Conservation (phyloP, 2,888 invertebrate species). For the Pyralis farinalis region DNA sequence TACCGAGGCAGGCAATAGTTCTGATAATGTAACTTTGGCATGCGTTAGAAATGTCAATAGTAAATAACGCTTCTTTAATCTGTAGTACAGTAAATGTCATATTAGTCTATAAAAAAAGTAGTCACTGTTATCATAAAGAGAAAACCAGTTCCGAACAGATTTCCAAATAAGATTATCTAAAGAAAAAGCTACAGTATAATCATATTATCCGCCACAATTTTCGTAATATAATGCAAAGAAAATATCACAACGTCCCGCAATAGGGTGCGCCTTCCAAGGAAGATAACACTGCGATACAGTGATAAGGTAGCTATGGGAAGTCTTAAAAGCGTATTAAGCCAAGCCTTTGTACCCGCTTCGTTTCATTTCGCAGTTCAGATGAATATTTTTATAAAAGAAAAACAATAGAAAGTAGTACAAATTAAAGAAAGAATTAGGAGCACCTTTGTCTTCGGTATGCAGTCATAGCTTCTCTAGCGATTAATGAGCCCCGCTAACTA, state of each 20-base stretch:
- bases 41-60: no score
- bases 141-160: neutral
- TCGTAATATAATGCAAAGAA: slow-evolving; percentile 10
- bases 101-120: no score
- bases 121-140: no score
- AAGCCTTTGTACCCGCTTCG: slow-evolving; percentile 20
- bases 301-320: slow-evolving; percentile 39
- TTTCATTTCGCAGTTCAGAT: slow-evolving; percentile 8
- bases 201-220: neutral
- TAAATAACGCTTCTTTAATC: no score
- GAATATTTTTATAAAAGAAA: slow-evolving; percentile 1
- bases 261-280: slow-evolving; percentile 28
- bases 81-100: no score
- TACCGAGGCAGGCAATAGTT: no score
- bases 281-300: slow-evolving; percentile 39
- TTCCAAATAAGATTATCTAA: neutral
- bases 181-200: slow-evolving; percentile 1
- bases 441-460: no score
- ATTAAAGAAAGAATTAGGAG: no score
- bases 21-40: no score
- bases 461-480: no score
- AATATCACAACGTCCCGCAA: slow-evolving; percentile 25
- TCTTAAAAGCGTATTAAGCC: slow-evolving; percentile 44
- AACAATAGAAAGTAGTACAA: neutral
- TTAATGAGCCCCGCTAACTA: no score